Conservation (phyloP, 92 coral and sea anemone species). For the Parazoanthus darwini region DNA sequence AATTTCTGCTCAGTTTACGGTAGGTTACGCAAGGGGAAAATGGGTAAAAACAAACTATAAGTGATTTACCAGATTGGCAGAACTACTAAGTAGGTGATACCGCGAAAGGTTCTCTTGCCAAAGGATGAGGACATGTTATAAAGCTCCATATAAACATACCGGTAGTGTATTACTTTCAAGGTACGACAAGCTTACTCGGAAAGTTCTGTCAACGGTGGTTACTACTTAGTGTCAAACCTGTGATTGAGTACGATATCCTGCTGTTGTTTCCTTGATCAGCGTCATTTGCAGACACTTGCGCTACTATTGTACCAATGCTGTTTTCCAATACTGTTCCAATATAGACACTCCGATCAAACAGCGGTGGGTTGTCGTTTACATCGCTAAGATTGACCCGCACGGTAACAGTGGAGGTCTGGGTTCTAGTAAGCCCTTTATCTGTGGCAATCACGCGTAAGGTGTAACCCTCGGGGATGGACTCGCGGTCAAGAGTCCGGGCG, state of each 20-base stretch:
- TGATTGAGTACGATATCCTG: conserved; percentile 52
- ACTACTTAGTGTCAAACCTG: conserved; percentile 43
- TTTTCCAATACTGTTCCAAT: conserved; percentile 42
- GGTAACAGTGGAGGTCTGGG: conserved; percentile 49
- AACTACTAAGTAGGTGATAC: too few relatives aligned
- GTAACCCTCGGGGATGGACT: conserved; percentile 52
- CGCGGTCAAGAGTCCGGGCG: conserved; percentile 52
- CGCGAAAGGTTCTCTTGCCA: too few relatives aligned
- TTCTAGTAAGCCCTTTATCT: conserved; percentile 57
- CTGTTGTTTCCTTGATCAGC: conserved; percentile 62
- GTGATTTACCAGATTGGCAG: too few relatives aligned
- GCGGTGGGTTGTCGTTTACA: conserved; percentile 77
- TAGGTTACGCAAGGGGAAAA: too few relatives aligned
- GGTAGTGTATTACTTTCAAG: too few relatives aligned
- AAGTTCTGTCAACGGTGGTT: neutral
- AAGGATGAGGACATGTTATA: too few relatives aligned
- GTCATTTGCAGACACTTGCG: conserved; percentile 45
- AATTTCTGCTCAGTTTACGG: too few relatives aligned
- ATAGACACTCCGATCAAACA: conserved; percentile 48
- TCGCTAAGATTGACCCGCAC: conserved; percentile 64
- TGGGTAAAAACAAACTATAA: too few relatives aligned
- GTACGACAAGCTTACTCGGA: too few relatives aligned
- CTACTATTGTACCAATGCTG: conserved; percentile 32
- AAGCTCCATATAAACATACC: too few relatives aligned
- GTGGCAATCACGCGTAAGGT: conserved; percentile 48